Evolutionary conservation across 2,888 invertebrate genomes (phyloP).

Genomic region (Autographa pulchrina): DNA sequence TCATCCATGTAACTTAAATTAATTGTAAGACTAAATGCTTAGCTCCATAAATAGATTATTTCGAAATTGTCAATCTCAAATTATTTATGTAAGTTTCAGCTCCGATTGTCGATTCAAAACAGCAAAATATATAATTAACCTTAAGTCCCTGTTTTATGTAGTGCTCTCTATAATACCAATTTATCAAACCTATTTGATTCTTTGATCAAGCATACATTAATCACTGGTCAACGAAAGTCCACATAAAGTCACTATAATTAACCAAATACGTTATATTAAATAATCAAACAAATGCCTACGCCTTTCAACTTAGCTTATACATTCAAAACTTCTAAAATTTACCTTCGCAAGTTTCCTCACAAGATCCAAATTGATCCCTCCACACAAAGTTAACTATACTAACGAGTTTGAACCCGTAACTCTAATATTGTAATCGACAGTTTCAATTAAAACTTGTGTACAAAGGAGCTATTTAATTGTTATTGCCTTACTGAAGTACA

Average conservation of each 20-base stretch:
- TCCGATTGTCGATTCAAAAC: too few species aligned
- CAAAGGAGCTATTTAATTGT: constrained; percentile 57
- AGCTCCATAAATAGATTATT: too few species aligned
- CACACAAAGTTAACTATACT: constrained; percentile 27
- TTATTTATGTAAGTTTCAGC: too few species aligned
- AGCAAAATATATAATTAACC: too few species aligned
- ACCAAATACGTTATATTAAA: not conserved
- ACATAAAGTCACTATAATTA: not conserved
- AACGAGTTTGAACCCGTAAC: constrained; percentile 24
- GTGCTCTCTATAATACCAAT: too few species aligned
- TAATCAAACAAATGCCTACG: not conserved
- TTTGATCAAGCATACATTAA: too few species aligned
- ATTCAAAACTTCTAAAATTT: constrained; percentile 7
- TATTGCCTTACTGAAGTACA: constrained; percentile 45
- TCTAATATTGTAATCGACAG: constrained; percentile 50
- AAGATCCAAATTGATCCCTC: constrained; percentile 31
- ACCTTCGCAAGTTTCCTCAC: not conserved
- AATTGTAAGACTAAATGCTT: too few species aligned
- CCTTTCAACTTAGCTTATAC: not conserved
- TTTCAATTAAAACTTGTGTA: constrained; percentile 57
- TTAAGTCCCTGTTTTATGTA: too few species aligned
- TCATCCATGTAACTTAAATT: too few species aligned
- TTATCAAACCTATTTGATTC: too few species aligned
- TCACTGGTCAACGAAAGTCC: too few species aligned
- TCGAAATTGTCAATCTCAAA: too few species aligned